Conservation (phyloP, 2,113 vertebrate genomes). For the Emydura subglobosa region DNA sequence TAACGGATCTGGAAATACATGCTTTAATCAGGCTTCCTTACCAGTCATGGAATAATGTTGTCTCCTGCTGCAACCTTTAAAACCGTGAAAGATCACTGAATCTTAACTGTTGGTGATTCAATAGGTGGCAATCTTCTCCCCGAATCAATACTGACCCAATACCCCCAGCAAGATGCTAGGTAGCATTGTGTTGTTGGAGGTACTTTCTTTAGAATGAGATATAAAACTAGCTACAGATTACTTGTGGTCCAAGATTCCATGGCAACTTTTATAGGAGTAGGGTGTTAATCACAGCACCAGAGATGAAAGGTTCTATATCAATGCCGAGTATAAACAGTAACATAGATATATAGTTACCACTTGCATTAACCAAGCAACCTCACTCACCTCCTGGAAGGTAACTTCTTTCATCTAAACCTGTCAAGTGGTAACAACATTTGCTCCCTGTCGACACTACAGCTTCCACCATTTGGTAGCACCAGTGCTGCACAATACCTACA, state of each 20-base stretch:
- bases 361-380: not conserved
- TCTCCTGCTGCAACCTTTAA: not conserved
- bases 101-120: not conserved
- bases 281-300: not conserved
- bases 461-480: conserved; percentile 6
- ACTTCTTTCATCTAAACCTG: not conserved
- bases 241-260: not conserved
- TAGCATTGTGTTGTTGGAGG: not conserved
- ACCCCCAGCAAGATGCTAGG: not conserved
- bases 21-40: not conserved
- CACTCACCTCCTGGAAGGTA: not conserved
- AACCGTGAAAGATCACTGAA: not conserved
- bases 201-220: not conserved
- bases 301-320: conserved; percentile 2
- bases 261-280: not conserved
- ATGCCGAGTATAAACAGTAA: not conserved
- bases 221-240: not conserved
- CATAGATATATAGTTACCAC: not conserved
- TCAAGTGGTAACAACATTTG: conserved; percentile 24
- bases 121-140: not conserved
- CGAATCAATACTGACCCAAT: not conserved
- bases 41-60: not conserved
- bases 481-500: too few relatives aligned
- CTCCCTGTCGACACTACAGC: not conserved
- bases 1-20: not conserved